Evolutionary conservation across 2,888 invertebrate species (phyloP).

Genomic region (Epinotia nisella): DNA sequence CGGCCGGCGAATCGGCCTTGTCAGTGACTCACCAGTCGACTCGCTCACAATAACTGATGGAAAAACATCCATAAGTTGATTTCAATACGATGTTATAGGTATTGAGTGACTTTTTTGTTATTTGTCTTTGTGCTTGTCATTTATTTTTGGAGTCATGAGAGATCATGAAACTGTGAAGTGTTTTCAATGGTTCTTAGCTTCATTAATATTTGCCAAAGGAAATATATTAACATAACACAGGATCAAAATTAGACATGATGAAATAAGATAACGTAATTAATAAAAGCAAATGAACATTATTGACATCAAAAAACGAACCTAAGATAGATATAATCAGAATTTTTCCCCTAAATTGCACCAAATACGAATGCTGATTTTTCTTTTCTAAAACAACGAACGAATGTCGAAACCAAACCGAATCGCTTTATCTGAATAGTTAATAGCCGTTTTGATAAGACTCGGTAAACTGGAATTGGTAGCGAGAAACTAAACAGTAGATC

Average conservation of each 20-base stretch:
- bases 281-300: neutral
- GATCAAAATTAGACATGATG: neutral
- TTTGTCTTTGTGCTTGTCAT: conserved; percentile 5
- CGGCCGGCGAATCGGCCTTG: conserved; percentile 80
- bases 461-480: conserved; percentile 22
- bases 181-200: neutral
- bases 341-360: neutral
- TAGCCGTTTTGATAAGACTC: conserved; percentile 29
- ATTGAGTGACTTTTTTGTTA: conserved; percentile 14
- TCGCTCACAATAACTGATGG: conserved; percentile 31
- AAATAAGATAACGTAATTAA: neutral
- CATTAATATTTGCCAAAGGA: neutral
- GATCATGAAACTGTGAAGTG: neutral
- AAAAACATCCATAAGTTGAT: conserved; percentile 37
- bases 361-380: neutral
- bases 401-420: conserved; percentile 22
- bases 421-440: conserved; percentile 37
- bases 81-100: conserved; percentile 23
- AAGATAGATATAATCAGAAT: neutral
- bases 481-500: conserved; percentile 33
- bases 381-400: conserved; percentile 6
- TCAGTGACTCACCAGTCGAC: conserved; percentile 66
- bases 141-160: neutral
- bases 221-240: neutral
- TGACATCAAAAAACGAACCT: neutral